These are phyloP conservation scores for Pangasius sanitwongsei DNA, from an alignment of 2,797 vertebrate species.

Conservation along the genomic window DNA sequence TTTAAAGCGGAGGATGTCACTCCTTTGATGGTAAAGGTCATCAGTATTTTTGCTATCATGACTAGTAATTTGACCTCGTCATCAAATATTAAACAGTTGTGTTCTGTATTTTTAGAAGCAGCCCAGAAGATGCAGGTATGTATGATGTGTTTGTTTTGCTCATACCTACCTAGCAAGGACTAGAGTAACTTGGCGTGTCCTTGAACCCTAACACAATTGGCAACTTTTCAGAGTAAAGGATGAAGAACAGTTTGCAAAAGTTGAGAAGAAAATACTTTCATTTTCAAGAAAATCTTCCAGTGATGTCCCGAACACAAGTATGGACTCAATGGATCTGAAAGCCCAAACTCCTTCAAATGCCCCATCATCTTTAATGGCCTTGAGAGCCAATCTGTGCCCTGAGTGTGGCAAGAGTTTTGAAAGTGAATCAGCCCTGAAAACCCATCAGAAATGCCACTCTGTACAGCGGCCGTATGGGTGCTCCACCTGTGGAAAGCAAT, in stretches of 20 bases:
- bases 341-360: neutral
- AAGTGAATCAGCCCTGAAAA: neutral
- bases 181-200: neutral
- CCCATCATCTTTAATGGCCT: neutral
- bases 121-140: neutral
- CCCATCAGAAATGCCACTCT: neutral
- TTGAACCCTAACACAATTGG: neutral
- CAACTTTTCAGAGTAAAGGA: neutral
- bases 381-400: neutral
- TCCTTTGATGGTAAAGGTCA: neutral
- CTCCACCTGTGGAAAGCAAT: conserved; percentile 4
- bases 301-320: neutral
- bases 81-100: neutral
- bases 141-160: neutral
- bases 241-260: neutral
- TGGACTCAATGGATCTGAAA: neutral
- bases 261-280: neutral
- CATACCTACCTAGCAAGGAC: neutral
- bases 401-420: neutral
- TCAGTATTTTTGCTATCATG: neutral
- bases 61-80: neutral
- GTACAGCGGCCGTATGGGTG: neutral
- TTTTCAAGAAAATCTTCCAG: neutral
- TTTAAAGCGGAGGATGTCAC: neutral
- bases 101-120: neutral